A percentile compares a stretch with the other conserved stretches of the same genome.
phyloP scores from a whole-genome alignment of 2,113 vertebrate genomes.

The Trinectes maculatus region DNA sequence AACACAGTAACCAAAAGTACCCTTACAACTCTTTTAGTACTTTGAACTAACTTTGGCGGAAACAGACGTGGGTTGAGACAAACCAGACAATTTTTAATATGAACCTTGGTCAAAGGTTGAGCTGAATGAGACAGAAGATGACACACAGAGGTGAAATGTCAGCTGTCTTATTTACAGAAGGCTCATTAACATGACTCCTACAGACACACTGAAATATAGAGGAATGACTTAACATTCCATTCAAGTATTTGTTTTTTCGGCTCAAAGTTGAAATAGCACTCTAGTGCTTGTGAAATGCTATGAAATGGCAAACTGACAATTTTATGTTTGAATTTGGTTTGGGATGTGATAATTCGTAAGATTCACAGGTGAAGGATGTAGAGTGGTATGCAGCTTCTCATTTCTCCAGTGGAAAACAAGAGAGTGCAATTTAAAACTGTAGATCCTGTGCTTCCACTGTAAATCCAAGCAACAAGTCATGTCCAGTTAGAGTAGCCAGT shows the following conservation, averaged over 20 bases:
- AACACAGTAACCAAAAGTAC: constrained; percentile 10
- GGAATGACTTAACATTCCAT: too few relatives aligned
- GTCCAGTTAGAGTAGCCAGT: neutral
- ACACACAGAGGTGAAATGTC: neutral
- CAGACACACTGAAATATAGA: neutral
- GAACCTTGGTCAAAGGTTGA: neutral
- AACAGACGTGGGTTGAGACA: neutral
- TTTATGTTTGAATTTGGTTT: neutral
- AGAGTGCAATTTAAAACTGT: neutral
- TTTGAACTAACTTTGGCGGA: neutral
- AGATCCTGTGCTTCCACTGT: neutral
- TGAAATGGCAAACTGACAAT: neutral
- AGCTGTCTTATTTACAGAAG: neutral
- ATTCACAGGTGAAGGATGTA: neutral
- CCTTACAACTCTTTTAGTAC: neutral
- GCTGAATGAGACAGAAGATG: constrained; percentile 9
- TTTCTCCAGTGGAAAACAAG: neutral
- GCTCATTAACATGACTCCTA: neutral
- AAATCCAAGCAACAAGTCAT: too few relatives aligned
- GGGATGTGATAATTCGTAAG: neutral
- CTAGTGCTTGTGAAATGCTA: neutral
- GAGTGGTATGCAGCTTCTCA: neutral
- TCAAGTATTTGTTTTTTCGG: too few relatives aligned
- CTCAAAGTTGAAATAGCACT: too few relatives aligned
- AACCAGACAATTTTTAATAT: constrained; percentile 17